Conservation (phyloP, 2,888 invertebrate genomes). For the Lepidochitona cinerea region DNA sequence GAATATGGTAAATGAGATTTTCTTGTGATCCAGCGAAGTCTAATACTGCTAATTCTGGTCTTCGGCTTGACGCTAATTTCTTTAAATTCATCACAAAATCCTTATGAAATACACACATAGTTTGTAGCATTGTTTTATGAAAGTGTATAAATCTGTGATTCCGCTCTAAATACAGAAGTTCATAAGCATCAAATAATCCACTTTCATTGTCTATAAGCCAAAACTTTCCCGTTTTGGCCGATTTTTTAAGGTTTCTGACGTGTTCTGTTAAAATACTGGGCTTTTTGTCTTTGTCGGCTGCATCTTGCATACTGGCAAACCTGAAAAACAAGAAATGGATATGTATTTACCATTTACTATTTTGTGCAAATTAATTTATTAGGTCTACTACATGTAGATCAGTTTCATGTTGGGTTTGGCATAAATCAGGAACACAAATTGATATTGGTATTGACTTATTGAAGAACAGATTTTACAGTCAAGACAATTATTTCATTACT, state of each 20-base stretch:
- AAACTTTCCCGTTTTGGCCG: constrained; percentile 55
- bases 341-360: no score
- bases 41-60: constrained; percentile 41
- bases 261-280: constrained; percentile 64
- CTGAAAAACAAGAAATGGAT: constrained; percentile 53
- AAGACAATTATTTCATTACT: no score
- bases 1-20: constrained; percentile 34
- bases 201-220: constrained; percentile 72
- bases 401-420: no score
- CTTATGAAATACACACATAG: constrained; percentile 66
- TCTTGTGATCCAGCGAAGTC: constrained; percentile 44
- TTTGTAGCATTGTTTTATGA: constrained; percentile 62
- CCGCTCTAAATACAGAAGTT: constrained; percentile 53
- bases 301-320: constrained; percentile 71
- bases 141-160: constrained; percentile 54
- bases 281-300: constrained; percentile 64
- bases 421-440: no score
- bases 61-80: constrained; percentile 26
- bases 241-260: constrained; percentile 68
- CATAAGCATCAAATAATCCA: constrained; percentile 69
- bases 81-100: constrained; percentile 46
- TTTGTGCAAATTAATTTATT: no score
- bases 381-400: no score
- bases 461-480: no score
- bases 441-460: no score